Evolutionary conservation across 2,888 invertebrate species (phyloP), one percentile per base, ranked within the genome.

Genomic region (Nasonia oneida): DNA sequence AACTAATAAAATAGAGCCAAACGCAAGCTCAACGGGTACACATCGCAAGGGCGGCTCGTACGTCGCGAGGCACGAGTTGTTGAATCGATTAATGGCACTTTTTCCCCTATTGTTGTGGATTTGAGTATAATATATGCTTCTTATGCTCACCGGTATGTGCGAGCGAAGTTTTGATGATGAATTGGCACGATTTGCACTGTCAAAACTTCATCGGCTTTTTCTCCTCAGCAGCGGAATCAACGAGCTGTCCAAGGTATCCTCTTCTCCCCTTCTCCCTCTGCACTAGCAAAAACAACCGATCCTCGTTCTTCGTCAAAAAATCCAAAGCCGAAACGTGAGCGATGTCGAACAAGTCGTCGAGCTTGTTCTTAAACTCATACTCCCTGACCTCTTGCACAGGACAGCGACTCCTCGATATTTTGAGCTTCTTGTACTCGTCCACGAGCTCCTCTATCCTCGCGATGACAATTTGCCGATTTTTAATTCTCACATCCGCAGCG

Each of bases 1-100:
- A 73, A 71, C 39, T 37, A 71, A 71, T 8, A 71, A 73, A 73
- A 67, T 67, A 12, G 12, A 18, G 73, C 42, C 3, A 42, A 8
- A 23, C 42, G 15, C 33, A 33, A 71, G 71, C 39, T 71, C 18
- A 12, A 33, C 15, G 39, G n/a, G 42, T 5, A 18, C 18, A 71
- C 2, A 61, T 23, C 61, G 8, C 61, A 18, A 12, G 71, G 8
- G 15, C 37, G 37, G 37, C 1, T 12, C 8, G n/a, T 39, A 10
- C 29, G 29, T 71, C n/a, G 18, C 39, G n/a, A 37, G 39, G 39
- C 12, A 18, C 39, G 23, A 10, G 10, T 81, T 79, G 85, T 85
- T 85, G 23, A 82, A 85, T 85, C 85, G 82, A 85, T 85, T 82
- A 78, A 71, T 67, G 71, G 0, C 74, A 82, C 77, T 50, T 71